Conservation (phyloP, 2,113 vertebrate genomes). For the Miniopterus natalensis region DNA sequence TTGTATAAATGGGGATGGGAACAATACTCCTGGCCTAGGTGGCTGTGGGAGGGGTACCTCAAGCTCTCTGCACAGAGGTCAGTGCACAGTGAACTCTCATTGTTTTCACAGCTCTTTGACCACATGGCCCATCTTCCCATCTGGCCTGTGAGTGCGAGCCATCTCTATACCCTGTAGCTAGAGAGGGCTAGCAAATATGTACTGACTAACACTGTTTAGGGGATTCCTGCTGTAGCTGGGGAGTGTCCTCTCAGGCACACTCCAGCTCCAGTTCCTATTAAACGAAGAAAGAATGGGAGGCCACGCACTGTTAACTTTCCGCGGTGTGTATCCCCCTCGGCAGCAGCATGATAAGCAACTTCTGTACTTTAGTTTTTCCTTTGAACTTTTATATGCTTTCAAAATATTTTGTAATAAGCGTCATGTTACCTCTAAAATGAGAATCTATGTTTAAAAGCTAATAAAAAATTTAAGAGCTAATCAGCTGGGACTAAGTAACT, state of each 20-base stretch:
- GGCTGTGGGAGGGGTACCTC: neutral
- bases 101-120: neutral
- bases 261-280: neutral
- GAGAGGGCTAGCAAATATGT: neutral
- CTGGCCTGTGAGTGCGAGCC: neutral
- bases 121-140: neutral
- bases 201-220: neutral
- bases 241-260: neutral
- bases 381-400: slow-evolving; percentile 29
- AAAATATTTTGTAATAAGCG: slow-evolving; percentile 10
- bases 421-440: slow-evolving; percentile 29
- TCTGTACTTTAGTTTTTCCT: neutral
- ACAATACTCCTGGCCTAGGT: neutral
- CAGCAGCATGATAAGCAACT: neutral
- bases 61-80: neutral
- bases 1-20: neutral
- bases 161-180: neutral
- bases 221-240: neutral
- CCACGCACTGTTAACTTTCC: neutral
- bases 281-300: neutral
- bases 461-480: slow-evolving; percentile 40
- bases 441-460: slow-evolving; percentile 40
- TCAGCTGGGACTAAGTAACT: neutral
- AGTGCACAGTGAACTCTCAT: fast-evolving
- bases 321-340: neutral